phyloP scores from a whole-genome alignment of 1,140 invertebrate genomes.

The Drosophila lowei region DNA sequence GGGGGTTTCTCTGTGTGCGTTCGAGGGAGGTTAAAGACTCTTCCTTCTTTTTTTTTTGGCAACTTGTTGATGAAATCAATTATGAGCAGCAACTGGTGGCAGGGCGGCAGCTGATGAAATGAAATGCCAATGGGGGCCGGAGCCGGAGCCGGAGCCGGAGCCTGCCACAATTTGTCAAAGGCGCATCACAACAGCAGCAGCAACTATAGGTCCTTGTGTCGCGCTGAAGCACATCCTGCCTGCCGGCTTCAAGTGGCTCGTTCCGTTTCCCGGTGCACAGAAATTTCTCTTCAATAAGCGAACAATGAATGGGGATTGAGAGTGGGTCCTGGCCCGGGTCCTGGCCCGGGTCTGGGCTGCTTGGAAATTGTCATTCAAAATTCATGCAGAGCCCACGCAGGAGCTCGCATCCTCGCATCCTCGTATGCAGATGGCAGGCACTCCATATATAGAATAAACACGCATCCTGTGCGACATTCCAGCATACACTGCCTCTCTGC shows the following conservation, averaged over 20 bases:
- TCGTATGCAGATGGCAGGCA: constrained; percentile 67
- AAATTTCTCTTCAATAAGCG: constrained; percentile 45
- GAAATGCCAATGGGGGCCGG: constrained; percentile 39
- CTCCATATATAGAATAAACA: constrained; percentile 40
- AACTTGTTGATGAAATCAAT: constrained; percentile 55
- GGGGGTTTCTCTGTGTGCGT: constrained; percentile 3
- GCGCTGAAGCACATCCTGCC: constrained; percentile 55
- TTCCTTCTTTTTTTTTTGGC: too few species aligned
- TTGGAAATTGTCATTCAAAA: constrained; percentile 70
- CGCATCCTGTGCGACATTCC: constrained; percentile 74
- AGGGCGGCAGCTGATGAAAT: constrained; percentile 48
- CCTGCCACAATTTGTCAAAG: constrained; percentile 55
- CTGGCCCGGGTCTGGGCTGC: constrained; percentile 14
- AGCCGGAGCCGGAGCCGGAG: not conserved
- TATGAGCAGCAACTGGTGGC: constrained; percentile 59
- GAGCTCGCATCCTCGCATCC: constrained; percentile 19
- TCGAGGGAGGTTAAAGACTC: not conserved
- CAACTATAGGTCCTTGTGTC: constrained; percentile 34
- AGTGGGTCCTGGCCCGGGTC: constrained; percentile 8
- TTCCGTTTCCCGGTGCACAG: constrained; percentile 52
- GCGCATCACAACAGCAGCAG: constrained; percentile 33
- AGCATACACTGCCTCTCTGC: constrained; percentile 23
- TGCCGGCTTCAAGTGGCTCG: constrained; percentile 52
- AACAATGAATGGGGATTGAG: constrained; percentile 37
- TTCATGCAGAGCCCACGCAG: constrained; percentile 70